Conservation (phyloP, 2,888 invertebrate genomes). For the Himalopsyche japonica region DNA sequence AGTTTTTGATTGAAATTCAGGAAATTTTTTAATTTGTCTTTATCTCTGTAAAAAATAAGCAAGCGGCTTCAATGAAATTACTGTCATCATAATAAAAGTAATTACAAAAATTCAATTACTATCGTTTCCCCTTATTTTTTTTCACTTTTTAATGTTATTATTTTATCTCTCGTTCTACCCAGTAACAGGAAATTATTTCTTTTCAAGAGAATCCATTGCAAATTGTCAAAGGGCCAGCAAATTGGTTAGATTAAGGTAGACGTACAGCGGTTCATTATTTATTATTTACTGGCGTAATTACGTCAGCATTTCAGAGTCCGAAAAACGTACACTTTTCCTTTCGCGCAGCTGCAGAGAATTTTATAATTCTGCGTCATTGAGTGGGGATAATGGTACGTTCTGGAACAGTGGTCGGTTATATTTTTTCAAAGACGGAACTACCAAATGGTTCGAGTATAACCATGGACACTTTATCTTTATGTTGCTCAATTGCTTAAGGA, state of each 20-base stretch:
- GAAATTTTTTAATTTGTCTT: too few relatives aligned
- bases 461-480: too few relatives aligned
- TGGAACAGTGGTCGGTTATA: too few relatives aligned
- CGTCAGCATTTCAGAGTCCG: neutral
- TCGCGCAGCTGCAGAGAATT: neutral
- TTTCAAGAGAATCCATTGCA: neutral
- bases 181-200: neutral
- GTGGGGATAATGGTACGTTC: neutral
- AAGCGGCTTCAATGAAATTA: too few relatives aligned
- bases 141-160: neutral
- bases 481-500: too few relatives aligned
- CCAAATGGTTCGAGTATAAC: too few relatives aligned
- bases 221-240: neutral
- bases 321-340: neutral
- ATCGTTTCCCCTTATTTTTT: neutral
- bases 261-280: neutral
- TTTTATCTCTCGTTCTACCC: neutral
- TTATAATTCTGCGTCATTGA: neutral
- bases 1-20: too few relatives aligned
- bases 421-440: too few relatives aligned
- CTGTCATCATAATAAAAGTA: too few relatives aligned
- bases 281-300: neutral
- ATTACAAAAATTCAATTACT: too few relatives aligned
- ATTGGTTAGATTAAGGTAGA: neutral
- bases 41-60: too few relatives aligned